A percentile compares a stretch with the other conserved stretches of the same genome.
Evolutionary conservation across 2,888 invertebrate species (phyloP).

Genomic region (Colostygia pectinataria): DNA sequence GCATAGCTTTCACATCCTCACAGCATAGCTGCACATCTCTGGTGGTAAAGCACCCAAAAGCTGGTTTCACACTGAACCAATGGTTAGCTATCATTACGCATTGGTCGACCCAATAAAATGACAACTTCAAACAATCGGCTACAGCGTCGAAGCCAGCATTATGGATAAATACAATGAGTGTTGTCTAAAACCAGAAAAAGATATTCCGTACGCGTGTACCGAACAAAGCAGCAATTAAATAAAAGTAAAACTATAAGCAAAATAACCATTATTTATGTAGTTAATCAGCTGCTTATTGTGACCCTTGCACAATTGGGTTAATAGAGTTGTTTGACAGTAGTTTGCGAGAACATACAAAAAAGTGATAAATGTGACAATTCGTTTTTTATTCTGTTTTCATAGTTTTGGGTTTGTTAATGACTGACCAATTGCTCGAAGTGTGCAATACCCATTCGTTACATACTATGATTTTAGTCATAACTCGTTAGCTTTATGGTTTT

Average conservation of each 20-base stretch:
- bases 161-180: not conserved
- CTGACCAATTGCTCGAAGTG: too few relatives aligned
- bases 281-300: not conserved
- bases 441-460: too few relatives aligned
- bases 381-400: too few relatives aligned
- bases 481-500: too few relatives aligned
- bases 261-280: not conserved
- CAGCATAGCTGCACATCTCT: too few relatives aligned
- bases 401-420: too few relatives aligned
- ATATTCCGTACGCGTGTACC: slow-evolving; percentile 9
- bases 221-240: not conserved
- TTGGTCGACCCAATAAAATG: not conserved
- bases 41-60: too few relatives aligned
- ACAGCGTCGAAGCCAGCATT: not conserved
- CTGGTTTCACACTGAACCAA: not conserved
- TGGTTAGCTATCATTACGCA: not conserved
- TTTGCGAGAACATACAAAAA: too few relatives aligned
- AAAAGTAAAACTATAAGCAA: not conserved
- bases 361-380: too few relatives aligned
- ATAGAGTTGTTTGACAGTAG: not conserved
- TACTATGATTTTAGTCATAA: too few relatives aligned
- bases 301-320: not conserved
- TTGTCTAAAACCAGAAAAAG: not conserved
- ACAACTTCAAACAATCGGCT: not conserved
- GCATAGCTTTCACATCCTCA: too few relatives aligned